Conservation (phyloP, 2,113 vertebrate species). For the Notiomystis cincta region DNA sequence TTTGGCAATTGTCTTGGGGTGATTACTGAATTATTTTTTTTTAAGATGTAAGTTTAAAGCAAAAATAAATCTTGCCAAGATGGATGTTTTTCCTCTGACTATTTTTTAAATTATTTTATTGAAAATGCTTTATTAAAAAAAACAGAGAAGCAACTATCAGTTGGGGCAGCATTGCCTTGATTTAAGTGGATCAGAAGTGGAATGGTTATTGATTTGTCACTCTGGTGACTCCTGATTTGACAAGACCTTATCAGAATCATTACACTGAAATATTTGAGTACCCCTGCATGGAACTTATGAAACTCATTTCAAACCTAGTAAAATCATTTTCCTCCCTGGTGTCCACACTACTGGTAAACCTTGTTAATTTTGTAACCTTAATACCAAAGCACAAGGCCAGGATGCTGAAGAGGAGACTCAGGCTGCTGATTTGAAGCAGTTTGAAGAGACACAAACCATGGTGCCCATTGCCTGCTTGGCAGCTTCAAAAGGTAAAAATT, state of each 20-base stretch:
- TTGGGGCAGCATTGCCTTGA: not conserved
- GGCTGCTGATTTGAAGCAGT: not conserved
- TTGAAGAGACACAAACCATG: not conserved
- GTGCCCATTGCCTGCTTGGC: not conserved
- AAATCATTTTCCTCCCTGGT: not conserved
- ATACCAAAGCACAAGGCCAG: not conserved
- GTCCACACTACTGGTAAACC: not conserved
- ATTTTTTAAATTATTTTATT: not conserved
- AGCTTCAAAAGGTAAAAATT: not conserved
- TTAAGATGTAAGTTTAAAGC: not conserved
- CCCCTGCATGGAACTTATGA: not conserved
- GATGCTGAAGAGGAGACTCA: not conserved
- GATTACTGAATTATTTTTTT: too few relatives aligned
- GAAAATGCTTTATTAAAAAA: not conserved
- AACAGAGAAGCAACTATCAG: not conserved
- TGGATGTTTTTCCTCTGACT: not conserved
- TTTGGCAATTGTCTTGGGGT: not conserved
- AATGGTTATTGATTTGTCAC: not conserved
- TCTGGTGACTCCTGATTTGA: not conserved
- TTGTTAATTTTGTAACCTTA: not conserved
- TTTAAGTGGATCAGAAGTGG: not conserved
- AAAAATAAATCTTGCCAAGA: not conserved
- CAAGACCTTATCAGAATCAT: not conserved
- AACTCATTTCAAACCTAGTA: not conserved
- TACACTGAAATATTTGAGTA: not conserved